Base-by-base conservation (phyloP, 2,888 invertebrate species). In the Cosmopolites sordidus region DNA sequence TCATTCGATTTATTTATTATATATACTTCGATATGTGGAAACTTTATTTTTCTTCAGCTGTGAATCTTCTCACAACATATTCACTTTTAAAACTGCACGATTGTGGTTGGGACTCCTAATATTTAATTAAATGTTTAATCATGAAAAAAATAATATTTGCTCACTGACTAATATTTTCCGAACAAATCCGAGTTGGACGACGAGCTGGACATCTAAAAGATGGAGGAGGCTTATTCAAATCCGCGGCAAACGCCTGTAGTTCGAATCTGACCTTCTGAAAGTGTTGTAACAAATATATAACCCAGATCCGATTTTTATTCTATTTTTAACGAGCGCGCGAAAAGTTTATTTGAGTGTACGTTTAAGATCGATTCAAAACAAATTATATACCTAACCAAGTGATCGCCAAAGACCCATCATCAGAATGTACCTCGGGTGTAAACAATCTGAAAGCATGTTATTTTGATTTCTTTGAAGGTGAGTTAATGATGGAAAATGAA, bases 181-280 rank as follows among this genome's bases (percentile, higher is more conserved):
- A 46, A 42, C 43, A 17, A 14, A 37, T 38, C 44, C 40, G 40
- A 51, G 27, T 37, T 12, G 37, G 37, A 48, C n/a, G 45, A 42
- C 41, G 22, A 54, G 50, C 45, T 39, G 48, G 54, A 54, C 54
- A 49, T 50, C 45, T 33, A 43, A 40, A 46, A 42, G 45, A 49
- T 53, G 45, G 49, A 46, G 51, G 55, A 55, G 51, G 55, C 40
- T 43, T 47, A 51, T 55, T 51, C 51, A 51, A 51, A 55, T 51
- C 47, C 46, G 30, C 55, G 50, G 51, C 51, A 38, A 38, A 38
- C 43, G 54, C 17, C 9, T 30, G 33, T 55, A 55, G 51, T 55
- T 41, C 50, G 54, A 51, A 39, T 50, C 55, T 51, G 56, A 51
- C 56, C 51, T 56, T 48, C 56, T 48, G 44, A 50, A 48, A 55